A percentile compares a stretch with the other conserved stretches of the same genome.
These are phyloP conservation scores for Hydriomena furcata DNA, from an alignment of 2,888 invertebrate species.

Conservation along the genomic window DNA sequence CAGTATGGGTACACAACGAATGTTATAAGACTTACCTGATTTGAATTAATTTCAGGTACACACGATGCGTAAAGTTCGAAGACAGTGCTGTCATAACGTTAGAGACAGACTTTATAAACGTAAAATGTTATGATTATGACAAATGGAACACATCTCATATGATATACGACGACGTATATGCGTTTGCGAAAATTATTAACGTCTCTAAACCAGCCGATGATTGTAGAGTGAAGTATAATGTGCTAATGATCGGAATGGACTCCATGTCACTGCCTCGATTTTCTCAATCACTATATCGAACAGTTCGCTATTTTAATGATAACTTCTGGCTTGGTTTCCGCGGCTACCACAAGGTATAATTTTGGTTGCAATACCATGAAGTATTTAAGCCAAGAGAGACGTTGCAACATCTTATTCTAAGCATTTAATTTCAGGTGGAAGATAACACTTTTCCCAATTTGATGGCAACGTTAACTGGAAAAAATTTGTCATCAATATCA, in stretches of 20 bases:
- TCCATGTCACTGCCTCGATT: conserved; percentile 92
- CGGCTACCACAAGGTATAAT: conserved; percentile 87
- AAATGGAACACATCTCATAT: conserved; percentile 46
- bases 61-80: conserved; percentile 53
- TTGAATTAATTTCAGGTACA: conserved; percentile 50
- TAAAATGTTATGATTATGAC: conserved; percentile 60
- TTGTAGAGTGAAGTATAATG: conserved; percentile 66
- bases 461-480: conserved; percentile 91
- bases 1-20: no score
- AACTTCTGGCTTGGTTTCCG: conserved; percentile 88
- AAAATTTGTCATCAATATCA: conserved; percentile 78
- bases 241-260: conserved; percentile 92
- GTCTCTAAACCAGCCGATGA: conserved; percentile 40
- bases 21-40: no score
- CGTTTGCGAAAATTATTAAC: conserved; percentile 71
- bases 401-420: conserved; percentile 7
- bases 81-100: conserved; percentile 50
- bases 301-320: conserved; percentile 85
- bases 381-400: neutral
- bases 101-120: conserved; percentile 62
- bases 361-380: neutral
- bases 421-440: conserved; percentile 87
- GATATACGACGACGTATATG: conserved; percentile 72
- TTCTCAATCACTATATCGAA: conserved; percentile 89
- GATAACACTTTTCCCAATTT: conserved; percentile 97